Evolutionary conservation across 1,140 invertebrate genomes (phyloP).

Genomic region (Drosophila varians): DNA sequence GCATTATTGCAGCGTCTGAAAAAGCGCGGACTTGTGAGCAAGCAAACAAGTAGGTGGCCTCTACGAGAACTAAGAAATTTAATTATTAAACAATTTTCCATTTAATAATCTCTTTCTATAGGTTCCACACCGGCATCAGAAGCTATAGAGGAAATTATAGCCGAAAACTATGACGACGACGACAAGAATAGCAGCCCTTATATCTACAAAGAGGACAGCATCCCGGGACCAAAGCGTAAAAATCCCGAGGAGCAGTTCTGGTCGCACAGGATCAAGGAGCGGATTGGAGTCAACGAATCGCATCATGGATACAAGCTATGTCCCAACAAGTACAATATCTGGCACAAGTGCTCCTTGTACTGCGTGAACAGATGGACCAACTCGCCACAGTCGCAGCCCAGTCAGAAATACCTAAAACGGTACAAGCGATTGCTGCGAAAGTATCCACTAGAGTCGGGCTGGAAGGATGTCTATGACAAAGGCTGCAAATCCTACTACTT

Average conservation of each 20-base stretch:
- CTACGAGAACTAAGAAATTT: not conserved
- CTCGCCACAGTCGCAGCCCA: conserved; percentile 88
- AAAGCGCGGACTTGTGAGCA: conserved; percentile 51
- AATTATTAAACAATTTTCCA: not conserved
- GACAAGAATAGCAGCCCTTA: conserved; percentile 42
- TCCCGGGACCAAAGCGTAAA: conserved; percentile 59
- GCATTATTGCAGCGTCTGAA: conserved; percentile 52
- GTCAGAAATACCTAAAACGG: conserved; percentile 89
- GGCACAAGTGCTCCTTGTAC: conserved; percentile 95
- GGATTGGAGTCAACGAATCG: conserved; percentile 85
- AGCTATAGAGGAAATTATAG: conserved; percentile 91
- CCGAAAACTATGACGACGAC: conserved; percentile 91
- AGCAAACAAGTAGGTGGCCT: conserved; percentile 33
- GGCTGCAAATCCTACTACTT: conserved; percentile 86
- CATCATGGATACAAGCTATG: conserved; percentile 91
- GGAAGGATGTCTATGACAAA: conserved; percentile 97
- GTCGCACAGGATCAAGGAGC: conserved; percentile 84
- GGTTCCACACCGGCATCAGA: conserved; percentile 8
- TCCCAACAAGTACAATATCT: conserved; percentile 98
- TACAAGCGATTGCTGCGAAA: conserved; percentile 91
- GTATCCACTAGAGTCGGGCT: conserved; percentile 96
- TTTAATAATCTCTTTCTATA: not conserved
- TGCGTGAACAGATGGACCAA: conserved; percentile 95
- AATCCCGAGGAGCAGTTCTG: conserved; percentile 82
- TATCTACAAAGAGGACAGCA: conserved; percentile 15